Evolutionary conservation across 2,888 invertebrate genomes (phyloP).

Genomic region (Chelonus formosanus): DNA sequence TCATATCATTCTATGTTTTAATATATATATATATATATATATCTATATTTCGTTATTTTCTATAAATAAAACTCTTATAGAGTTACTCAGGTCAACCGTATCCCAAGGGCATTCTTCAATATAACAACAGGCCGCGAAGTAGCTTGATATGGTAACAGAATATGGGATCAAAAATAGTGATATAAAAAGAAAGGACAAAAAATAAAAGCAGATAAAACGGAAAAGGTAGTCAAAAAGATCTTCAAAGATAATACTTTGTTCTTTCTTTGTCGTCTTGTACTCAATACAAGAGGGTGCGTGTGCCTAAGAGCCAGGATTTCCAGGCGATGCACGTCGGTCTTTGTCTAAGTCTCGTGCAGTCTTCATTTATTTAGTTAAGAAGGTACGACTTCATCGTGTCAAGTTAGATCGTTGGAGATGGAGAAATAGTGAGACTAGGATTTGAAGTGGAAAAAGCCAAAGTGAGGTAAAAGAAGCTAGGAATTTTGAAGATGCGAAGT

Average conservation of each 20-base stretch:
- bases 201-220: conserved; percentile 19
- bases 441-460: conserved; percentile 8
- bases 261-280: conserved; percentile 28
- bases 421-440: conserved; percentile 26
- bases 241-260: conserved; percentile 14
- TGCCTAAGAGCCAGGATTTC: conserved; percentile 39
- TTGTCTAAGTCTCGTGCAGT: conserved; percentile 30
- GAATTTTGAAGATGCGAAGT: too few species aligned
- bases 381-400: conserved; percentile 40
- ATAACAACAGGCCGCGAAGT: conserved; percentile 35
- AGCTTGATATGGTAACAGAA: conserved; percentile 28
- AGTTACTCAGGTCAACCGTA: conserved; percentile 27
- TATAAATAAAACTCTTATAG: conserved; percentile 27
- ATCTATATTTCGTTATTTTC: conserved; percentile 1
- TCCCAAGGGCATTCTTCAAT: conserved; percentile 31
- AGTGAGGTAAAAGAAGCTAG: conserved; percentile 6
- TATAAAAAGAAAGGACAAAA: conserved; percentile 21
- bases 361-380: conserved; percentile 50
- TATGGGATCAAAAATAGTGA: conserved; percentile 31
- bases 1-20: conserved; percentile 4
- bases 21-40: conserved; percentile 9
- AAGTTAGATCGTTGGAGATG: conserved; percentile 42
- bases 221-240: conserved; percentile 5
- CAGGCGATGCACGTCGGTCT: conserved; percentile 43
- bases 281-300: conserved; percentile 28